Evolutionary conservation across 2,888 invertebrate species (phyloP), one percentile per base, ranked within the genome.

Genomic region (Andrena chrysosceles): DNA sequence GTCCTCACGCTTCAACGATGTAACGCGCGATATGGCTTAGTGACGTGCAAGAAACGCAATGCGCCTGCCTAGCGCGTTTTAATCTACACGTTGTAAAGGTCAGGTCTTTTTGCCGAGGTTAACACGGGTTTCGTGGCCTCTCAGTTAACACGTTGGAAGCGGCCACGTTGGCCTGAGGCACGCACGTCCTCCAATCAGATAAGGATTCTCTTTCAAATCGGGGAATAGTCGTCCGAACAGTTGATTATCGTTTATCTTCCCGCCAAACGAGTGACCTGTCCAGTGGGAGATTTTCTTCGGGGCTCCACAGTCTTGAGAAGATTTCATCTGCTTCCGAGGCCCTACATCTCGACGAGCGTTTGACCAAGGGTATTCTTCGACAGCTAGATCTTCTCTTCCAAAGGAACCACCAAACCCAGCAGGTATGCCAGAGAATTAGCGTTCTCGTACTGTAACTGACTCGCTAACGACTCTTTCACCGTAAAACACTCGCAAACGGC

Each of bases 71-170:
- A 59, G 48, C 64, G 26, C 60, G 42, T 59, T 60, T 84, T 71
- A 68, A 83, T 81, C 75, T 74, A 77, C 71, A 49, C 71, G 71
- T 68, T 63, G 56, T 59, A 84, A 83, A 84, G 84, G 85, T 84
- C 85, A 78, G 49, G 70, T 72, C 20, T 52, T 31, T 74, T 20
- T 71, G 16, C 56, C 35, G 56, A 77, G 54, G 52, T 73, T 71
- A 42, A 59, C 48, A 62, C n/a, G 59, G 6, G 42, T 66, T 71
- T 83, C 74, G 85, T 86, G 83, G 72, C 77, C 33, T 42, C 2
- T 20, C 29, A 16, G n/a, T 33, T 63, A 71, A 82, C 83, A 81
- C 80, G 80, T 80, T 87, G 83, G 81, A 85, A 84, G 70, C 35
- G 29, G 81, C 81, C 80, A 86, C 84, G 81, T 82, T 78, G 86